Percentiles rank a stretch among this genome's conserved stretches.
These are phyloP conservation scores for Fratercula arctica DNA, from an alignment of 2,797 vertebrate genomes.

Conservation along the genomic window DNA sequence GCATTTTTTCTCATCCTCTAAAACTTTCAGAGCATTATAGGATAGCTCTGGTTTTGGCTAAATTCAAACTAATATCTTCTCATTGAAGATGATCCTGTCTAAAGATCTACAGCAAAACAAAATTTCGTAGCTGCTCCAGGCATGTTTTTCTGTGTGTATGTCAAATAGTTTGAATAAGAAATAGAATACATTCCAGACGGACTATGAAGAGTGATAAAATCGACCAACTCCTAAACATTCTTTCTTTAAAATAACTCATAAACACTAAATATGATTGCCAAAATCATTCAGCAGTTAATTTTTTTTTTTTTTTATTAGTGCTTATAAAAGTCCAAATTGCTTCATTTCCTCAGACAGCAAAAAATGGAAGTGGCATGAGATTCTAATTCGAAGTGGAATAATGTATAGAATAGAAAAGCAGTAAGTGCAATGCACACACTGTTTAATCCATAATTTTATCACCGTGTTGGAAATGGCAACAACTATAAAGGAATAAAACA, in stretches of 20 bases:
- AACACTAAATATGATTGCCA: not conserved
- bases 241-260: not conserved
- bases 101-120: not conserved
- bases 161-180: not conserved
- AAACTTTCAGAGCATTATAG: not conserved
- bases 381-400: not conserved
- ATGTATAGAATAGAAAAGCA: not conserved
- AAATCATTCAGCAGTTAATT: not conserved
- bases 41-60: not conserved
- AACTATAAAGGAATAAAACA: not conserved
- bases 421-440: not conserved
- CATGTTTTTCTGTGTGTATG: not conserved
- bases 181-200: not conserved
- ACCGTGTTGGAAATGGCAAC: not conserved
- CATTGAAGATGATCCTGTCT: not conserved
- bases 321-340: not conserved
- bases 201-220: not conserved
- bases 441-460: not conserved
- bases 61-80: not conserved
- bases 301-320: not conserved
- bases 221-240: accelerated
- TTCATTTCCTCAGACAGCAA: not conserved
- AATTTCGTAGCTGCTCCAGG: not conserved
- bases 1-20: not conserved
- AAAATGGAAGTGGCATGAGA: not conserved